These are phyloP conservation scores for Carduelis carduelis DNA, from an alignment of 2,797 vertebrate species.

Conservation along the genomic window DNA sequence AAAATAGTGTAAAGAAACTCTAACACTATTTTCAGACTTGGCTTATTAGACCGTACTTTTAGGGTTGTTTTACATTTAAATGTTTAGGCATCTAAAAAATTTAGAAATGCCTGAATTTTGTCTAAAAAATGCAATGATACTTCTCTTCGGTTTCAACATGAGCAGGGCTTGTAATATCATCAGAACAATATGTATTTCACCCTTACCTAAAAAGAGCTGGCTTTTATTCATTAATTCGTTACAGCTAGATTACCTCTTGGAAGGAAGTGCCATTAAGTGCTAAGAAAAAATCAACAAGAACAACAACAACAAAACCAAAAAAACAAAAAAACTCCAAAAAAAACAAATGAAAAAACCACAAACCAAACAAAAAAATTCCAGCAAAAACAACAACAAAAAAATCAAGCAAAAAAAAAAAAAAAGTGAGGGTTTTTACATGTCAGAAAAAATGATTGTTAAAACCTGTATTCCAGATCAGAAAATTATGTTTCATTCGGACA, in stretches of 20 bases:
- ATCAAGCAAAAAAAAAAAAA: not conserved
- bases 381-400: not conserved
- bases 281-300: not conserved
- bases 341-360: too few relatives aligned
- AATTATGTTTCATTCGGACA: not conserved
- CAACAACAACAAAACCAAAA: too few relatives aligned
- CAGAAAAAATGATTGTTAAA: not conserved
- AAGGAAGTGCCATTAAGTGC: not conserved
- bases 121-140: not conserved
- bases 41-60: not conserved
- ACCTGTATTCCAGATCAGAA: not conserved
- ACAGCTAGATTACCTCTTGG: not conserved
- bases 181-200: not conserved
- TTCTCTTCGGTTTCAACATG: not conserved
- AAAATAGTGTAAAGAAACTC: not conserved
- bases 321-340: too few relatives aligned
- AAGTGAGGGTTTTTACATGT: rapidly evolving
- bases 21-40: not conserved
- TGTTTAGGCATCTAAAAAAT: not conserved
- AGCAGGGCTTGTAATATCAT: rapidly evolving
- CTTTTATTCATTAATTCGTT: not conserved
- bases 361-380: too few relatives aligned
- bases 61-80: not conserved
- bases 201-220: not conserved
- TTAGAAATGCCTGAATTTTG: not conserved